Conservation (phyloP, 1,140 invertebrate species). For the Frieseomelitta varia region DNA sequence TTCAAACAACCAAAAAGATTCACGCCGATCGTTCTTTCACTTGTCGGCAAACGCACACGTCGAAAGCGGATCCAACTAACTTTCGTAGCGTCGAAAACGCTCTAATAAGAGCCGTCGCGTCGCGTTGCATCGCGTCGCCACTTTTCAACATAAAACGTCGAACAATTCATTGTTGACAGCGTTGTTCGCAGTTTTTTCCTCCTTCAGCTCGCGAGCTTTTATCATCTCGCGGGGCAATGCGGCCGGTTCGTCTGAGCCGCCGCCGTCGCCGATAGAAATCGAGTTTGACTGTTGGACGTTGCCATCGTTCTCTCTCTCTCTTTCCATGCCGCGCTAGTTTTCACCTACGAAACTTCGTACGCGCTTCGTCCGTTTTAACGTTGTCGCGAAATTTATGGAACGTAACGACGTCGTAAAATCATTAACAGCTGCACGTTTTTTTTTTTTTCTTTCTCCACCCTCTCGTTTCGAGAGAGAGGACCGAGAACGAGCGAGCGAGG, state of each 20-base stretch:
- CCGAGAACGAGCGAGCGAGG: background rate
- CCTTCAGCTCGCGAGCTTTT: constrained; percentile 1
- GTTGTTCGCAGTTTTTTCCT: background rate
- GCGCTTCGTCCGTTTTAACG: background rate
- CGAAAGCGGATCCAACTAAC: background rate
- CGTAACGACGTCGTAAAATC: constrained; percentile 30
- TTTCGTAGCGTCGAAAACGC: background rate
- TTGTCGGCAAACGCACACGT: background rate
- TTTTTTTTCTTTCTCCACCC: background rate
- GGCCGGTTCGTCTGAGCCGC: background rate
- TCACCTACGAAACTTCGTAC: constrained; percentile 15
- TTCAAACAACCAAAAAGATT: too few relatives aligned
- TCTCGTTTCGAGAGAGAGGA: background rate
- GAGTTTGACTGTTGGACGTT: constrained; percentile 4
- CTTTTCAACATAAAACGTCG: background rate
- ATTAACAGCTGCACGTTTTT: constrained; percentile 31
- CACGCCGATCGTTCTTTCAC: background rate
- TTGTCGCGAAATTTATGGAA: constrained; percentile 29
- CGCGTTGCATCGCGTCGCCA: background rate
- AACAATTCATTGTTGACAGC: background rate
- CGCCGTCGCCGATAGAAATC: constrained; percentile 26
- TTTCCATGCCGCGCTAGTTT: background rate
- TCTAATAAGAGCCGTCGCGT: background rate
- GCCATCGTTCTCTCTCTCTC: background rate
- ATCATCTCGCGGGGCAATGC: constrained; percentile 10